Conservation (phyloP, 2,113 vertebrate species). For the Octodon degus region DNA sequence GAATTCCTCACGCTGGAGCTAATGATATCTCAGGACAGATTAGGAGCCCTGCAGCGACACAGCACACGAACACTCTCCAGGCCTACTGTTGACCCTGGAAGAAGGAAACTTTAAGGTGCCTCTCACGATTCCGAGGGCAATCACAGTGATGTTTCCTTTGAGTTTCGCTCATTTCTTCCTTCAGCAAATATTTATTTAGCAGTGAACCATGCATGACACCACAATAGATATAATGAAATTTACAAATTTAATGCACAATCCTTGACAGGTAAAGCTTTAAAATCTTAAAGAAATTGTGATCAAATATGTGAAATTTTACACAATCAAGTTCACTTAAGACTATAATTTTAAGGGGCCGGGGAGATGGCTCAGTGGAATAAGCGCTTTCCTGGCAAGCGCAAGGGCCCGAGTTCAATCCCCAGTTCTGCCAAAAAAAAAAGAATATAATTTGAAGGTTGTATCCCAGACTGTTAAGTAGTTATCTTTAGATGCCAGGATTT, state of each 20-base stretch:
- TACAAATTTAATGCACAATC: neutral
- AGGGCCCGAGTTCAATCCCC: too few relatives aligned
- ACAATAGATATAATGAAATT: neutral
- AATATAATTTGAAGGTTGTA: neutral
- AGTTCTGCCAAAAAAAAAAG: too few relatives aligned
- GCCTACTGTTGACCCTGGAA: neutral
- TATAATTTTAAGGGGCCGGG: neutral
- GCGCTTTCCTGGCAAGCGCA: too few relatives aligned
- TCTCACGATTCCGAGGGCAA: neutral
- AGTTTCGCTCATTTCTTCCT: neutral
- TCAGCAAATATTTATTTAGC: constrained; percentile 8
- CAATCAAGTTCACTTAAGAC: neutral
- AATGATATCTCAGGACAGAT: constrained; percentile 54
- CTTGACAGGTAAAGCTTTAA: neutral
- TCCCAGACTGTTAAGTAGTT: neutral
- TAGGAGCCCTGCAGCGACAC: neutral
- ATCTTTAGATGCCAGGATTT: neutral
- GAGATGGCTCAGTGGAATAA: too few relatives aligned
- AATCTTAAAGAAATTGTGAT: neutral
- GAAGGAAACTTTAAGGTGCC: neutral
- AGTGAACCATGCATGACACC: neutral
- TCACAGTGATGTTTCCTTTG: neutral
- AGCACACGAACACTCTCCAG: neutral
- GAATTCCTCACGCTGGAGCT: neutral
- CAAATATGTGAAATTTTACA: neutral